Base-by-base conservation (phyloP, 2,797 vertebrate genomes). In the Carcharodon carcharias region DNA sequence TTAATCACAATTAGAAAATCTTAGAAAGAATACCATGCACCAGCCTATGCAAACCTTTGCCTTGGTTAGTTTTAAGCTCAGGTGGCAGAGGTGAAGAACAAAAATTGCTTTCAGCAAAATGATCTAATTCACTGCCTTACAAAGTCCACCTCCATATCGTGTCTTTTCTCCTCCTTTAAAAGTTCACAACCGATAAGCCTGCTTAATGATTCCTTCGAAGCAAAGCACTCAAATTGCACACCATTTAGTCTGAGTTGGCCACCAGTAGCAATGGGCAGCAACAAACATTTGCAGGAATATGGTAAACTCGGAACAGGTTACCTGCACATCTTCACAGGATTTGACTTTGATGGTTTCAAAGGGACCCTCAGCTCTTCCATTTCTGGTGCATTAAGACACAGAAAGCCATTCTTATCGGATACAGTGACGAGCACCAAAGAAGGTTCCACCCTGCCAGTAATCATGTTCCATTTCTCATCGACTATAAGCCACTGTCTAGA, bases 401-500 rank as follows among this genome's bases (percentile, higher is more conserved):
- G 73, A 3, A 96, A 96, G 0, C 97, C 97, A 0, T 97, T 96
- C 14, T 98, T 97, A 5, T 92, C 97, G 95, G 96, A 97, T 82
- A 99, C 80, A 7, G 98, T 98, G 95, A 99, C 96, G 87, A 99
- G 96, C 67, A 99, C 98, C 0, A 99, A 98, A 0, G 98, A 98
- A 0, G 99, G 99, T 97, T 99, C 97, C 97, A 99, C 99, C 11
- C 99, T 97, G 77, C 97, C 99, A 0, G 99, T 99, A 95, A 99
- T 98, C 98, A 98, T 99, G 96, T 98, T 98, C 5, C 99, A 99
- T 0, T 99, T 98, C 96, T 99, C 99, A 0, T 98, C 98, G 96
- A 98, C 97, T 96, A 99, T 98, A 96, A 99, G 96, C 99, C 99
- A 99, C 96, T 99, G 99, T 96, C 99, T 99, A 97, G n/a, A 96